Base-by-base conservation (phyloP, 1,140 invertebrate species). In the Tribolium castaneum region DNA sequence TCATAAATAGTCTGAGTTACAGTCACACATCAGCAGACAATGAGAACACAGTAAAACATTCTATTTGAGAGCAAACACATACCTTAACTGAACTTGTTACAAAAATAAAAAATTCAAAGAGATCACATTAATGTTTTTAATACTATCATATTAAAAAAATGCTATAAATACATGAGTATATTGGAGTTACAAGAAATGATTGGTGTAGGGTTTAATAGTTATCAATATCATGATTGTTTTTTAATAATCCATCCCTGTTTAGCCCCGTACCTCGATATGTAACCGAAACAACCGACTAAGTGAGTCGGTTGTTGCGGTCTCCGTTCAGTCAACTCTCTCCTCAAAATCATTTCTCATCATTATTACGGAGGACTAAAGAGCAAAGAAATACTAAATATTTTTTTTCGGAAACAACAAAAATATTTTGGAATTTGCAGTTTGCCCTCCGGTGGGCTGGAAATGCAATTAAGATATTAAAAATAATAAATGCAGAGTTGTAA, bases 201-300 rank as follows among this genome's bases (percentile, higher is more conserved):
- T 82, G 80, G 80, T 82, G 81, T 82, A 79, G 75, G 50, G 75
- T 59, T 70, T 30, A 72, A 71, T 78, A 82, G 73, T 82, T 73
- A 80, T 78, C 45, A 66, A 66, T 22, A 30, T 62, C 71, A 82
- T 82, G 81, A 82, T 82, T 82, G 81, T 82, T 82, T 62, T 45
- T 19, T 72, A 50, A 30, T 75, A 62, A 13, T 45, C 56, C 56
- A 25, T 51, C 75, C 56, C 75, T 54, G 52, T 50, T 76, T 66
- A 9, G 30, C 19, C 39, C 25, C n/a, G n/a, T 13, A 9, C 39
- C 35, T 30, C 50, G 51, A 75, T 14, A 19, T 56, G n/a, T 35
- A 12, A 35, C 30, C 12, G 10, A 66, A 73, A 73, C 19, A 73
- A 73, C 49, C 9, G 22, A 9, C 30, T 19, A 22, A 22, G n/a